These are phyloP conservation scores for Siphamia tubifer DNA, from an alignment of 2,113 vertebrate species.

Conservation along the genomic window DNA sequence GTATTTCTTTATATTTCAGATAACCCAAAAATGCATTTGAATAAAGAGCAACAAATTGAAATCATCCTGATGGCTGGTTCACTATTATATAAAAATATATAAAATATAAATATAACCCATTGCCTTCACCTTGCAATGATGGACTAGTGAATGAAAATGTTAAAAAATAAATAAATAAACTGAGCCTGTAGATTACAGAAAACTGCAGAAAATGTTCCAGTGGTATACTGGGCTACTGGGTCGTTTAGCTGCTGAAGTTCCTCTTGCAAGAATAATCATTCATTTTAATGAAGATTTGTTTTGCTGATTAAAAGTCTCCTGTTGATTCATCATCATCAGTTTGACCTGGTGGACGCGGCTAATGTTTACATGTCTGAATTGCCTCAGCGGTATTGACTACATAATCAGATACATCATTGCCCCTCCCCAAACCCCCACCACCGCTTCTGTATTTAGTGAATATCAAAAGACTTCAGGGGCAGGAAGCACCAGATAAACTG, in stretches of 20 bases:
- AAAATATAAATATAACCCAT: too few relatives aligned
- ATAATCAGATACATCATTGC: constrained; percentile 53
- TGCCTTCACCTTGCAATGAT: too few relatives aligned
- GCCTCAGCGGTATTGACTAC: constrained; percentile 30
- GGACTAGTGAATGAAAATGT: too few relatives aligned
- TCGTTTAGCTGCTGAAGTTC: not conserved
- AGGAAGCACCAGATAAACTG: constrained; percentile 8
- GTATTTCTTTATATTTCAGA: too few relatives aligned
- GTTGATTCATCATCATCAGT: constrained; percentile 37
- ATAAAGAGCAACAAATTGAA: too few relatives aligned
- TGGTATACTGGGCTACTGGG: constrained; percentile 25
- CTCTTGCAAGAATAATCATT: constrained; percentile 22
- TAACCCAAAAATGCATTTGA: too few relatives aligned
- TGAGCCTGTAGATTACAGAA: too few relatives aligned
- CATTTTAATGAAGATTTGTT: constrained; percentile 42
- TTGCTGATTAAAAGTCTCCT: constrained; percentile 50
- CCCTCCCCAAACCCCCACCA: constrained; percentile 8
- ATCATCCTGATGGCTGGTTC: too few relatives aligned
- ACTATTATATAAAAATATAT: too few relatives aligned
- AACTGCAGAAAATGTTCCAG: too few relatives aligned
- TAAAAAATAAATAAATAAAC: too few relatives aligned
- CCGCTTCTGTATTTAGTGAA: constrained; percentile 5
- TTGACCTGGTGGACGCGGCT: constrained; percentile 45
- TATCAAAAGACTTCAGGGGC: constrained; percentile 25
- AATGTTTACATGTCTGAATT: constrained; percentile 38